phyloP scores from a whole-genome alignment of 2,888 invertebrate genomes.

The Cynaeus angustus region DNA sequence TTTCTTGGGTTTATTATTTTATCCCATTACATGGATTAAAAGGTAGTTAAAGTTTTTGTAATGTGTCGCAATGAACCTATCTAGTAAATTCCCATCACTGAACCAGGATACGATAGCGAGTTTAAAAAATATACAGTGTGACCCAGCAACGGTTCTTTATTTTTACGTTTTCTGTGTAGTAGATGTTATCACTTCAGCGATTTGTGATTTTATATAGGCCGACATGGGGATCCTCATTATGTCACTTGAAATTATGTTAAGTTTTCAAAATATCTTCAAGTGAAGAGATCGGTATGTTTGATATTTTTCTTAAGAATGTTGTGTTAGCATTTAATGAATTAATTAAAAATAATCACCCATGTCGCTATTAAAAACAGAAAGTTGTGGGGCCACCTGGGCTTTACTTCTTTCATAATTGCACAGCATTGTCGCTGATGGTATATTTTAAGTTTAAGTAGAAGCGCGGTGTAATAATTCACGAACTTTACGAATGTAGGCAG shows the following conservation, averaged over 20 bases:
- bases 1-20: not conserved
- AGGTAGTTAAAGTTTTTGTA: too few relatives aligned
- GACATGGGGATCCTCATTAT: conserved; percentile 18
- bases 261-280: conserved; percentile 4
- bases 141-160: not conserved
- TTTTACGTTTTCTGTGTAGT: not conserved
- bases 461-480: not conserved
- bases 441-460: not conserved
- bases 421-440: conserved; percentile 1
- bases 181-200: not conserved
- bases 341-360: conserved; percentile 30
- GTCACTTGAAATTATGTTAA: conserved; percentile 16
- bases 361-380: conserved; percentile 17
- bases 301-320: conserved; percentile 13
- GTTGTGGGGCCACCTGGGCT: conserved; percentile 24
- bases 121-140: not conserved
- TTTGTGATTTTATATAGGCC: conserved; percentile 18
- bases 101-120: too few relatives aligned
- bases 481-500: not conserved
- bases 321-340: conserved; percentile 33
- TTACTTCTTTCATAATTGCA: conserved; percentile 5
- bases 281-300: conserved; percentile 8
- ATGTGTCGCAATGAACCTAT: too few relatives aligned
- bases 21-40: too few relatives aligned
- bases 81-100: too few relatives aligned